Percentiles rank a stretch among this genome's conserved stretches.
Conservation (phyloP, 2,113 vertebrate species). For the Corythaixoides concolor region DNA sequence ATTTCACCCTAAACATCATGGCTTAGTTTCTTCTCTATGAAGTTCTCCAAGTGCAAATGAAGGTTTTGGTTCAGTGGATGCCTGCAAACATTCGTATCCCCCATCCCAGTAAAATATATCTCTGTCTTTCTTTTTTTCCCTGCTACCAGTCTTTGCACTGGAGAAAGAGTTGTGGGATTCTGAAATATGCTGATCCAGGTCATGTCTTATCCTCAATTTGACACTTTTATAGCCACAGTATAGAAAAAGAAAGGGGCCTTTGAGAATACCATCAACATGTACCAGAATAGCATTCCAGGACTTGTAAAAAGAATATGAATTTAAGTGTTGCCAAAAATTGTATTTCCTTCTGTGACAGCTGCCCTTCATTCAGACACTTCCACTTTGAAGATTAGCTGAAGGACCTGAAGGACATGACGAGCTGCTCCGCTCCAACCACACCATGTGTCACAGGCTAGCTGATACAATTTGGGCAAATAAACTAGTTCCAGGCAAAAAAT, state of each 20-base stretch:
- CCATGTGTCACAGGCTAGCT: accelerated
- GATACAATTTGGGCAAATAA: neutral
- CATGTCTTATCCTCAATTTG: neutral
- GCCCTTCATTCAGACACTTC: neutral
- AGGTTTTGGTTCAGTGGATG: neutral
- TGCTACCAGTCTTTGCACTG: no score
- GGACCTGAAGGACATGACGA: neutral
- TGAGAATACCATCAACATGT: neutral
- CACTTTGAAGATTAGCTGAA: neutral
- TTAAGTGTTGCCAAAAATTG: neutral
- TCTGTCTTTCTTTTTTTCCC: neutral
- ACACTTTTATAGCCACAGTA: neutral
- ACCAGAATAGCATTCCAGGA: neutral
- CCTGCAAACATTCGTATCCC: neutral
- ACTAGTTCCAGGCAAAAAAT: neutral
- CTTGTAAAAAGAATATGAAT: neutral
- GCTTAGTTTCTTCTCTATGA: neutral
- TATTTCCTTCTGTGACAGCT: neutral
- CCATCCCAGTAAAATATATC: neutral
- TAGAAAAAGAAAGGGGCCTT: neutral
- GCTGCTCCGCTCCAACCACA: neutral
- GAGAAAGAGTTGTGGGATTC: neutral
- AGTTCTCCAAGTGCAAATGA: neutral
- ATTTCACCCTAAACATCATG: neutral
- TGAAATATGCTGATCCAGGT: neutral